Percentiles rank a stretch among this genome's conserved stretches.
Evolutionary conservation across 2,113 vertebrate species (phyloP).

Genomic region (Petrocephalus microphthalmus): DNA sequence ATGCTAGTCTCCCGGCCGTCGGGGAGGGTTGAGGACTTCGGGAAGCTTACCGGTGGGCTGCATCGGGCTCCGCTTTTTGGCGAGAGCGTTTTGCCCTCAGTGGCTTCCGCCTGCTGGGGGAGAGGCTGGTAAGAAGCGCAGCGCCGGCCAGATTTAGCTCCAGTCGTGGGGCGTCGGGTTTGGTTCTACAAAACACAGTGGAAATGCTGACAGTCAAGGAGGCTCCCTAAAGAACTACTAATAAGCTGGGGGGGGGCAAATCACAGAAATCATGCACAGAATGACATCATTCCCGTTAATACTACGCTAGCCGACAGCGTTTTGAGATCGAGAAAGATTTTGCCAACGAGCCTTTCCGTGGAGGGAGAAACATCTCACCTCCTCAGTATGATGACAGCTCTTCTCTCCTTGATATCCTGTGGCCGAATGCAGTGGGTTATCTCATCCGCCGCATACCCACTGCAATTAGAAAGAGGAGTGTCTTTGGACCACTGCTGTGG

Average conservation of each 20-base stretch:
- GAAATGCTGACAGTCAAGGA: slow-evolving; percentile 14
- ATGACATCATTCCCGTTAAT: background rate
- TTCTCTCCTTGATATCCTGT: slow-evolving; percentile 93
- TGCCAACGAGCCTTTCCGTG: slow-evolving; percentile 21
- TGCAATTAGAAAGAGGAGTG: slow-evolving; percentile 42
- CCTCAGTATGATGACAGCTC: slow-evolving; percentile 95
- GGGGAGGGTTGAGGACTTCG: background rate
- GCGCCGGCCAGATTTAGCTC: slow-evolving; percentile 73
- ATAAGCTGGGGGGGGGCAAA: background rate
- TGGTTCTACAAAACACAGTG: slow-evolving; percentile 69
- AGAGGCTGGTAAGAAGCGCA: slow-evolving; percentile 60
- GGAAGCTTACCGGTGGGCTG: slow-evolving; percentile 76
- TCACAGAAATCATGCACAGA: background rate
- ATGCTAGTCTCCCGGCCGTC: background rate
- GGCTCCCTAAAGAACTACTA: background rate
- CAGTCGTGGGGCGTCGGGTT: slow-evolving; percentile 85
- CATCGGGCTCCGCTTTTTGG: slow-evolving; percentile 87
- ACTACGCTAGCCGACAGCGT: background rate
- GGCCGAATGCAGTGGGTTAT: slow-evolving; percentile 98
- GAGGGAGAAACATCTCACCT: slow-evolving; percentile 67
- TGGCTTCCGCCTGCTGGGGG: slow-evolving; percentile 67
- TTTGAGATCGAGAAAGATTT: background rate
- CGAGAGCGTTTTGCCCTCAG: slow-evolving; percentile 91
- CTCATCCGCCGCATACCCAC: slow-evolving; percentile 95
- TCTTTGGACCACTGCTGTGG: background rate